Conservation (phyloP, 2,888 invertebrate species). For the Drosophila incognita region DNA sequence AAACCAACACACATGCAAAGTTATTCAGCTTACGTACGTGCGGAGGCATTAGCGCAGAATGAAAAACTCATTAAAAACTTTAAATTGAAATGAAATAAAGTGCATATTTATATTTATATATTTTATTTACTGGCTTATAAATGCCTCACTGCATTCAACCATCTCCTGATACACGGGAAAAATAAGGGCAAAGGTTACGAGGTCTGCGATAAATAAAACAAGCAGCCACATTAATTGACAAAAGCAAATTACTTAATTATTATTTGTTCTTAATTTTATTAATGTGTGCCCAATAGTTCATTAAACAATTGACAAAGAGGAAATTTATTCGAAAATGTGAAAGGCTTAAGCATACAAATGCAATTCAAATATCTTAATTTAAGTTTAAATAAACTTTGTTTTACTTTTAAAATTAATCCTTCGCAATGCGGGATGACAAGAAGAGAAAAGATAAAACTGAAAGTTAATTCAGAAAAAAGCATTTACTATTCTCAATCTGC, state of each 20-base stretch:
- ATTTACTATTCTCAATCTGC: background rate
- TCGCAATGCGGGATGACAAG: background rate
- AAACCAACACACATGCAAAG: constrained; percentile 16
- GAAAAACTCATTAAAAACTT: constrained; percentile 81
- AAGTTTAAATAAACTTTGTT: background rate
- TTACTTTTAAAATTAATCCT: background rate
- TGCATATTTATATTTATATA: constrained; percentile 47
- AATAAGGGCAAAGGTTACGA: constrained; percentile 23
- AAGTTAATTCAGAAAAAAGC: background rate
- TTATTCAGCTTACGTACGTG: constrained; percentile 27
- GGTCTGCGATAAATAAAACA: constrained; percentile 2
- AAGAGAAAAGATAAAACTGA: background rate
- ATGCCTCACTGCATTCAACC: constrained; percentile 36
- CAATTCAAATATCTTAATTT: background rate
- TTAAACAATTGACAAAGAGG: background rate
- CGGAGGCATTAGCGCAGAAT: constrained; percentile 54
- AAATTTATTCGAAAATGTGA: background rate
- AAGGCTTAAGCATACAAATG: background rate
- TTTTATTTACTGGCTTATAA: constrained; percentile 44
- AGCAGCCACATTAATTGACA: background rate
- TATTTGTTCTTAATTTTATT: background rate
- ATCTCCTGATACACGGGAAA: constrained; percentile 28
- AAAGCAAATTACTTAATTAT: background rate
- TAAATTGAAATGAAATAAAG: constrained; percentile 82
- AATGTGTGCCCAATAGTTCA: background rate